Evolutionary conservation across 2,797 vertebrate genomes (phyloP), one percentile per base, ranked within the genome.

Genomic region (Chanos chanos): DNA sequence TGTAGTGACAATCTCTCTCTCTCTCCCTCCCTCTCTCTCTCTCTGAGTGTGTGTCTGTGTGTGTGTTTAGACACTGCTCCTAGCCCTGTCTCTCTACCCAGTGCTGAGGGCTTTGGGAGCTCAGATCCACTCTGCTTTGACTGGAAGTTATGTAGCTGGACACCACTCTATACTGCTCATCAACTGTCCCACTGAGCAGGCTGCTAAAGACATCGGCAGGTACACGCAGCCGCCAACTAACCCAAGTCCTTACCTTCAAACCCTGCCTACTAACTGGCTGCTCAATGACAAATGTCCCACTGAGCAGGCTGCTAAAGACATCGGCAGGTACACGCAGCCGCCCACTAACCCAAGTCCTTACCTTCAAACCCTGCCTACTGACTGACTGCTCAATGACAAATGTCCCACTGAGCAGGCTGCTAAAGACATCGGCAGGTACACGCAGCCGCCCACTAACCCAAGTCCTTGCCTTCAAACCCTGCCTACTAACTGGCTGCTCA

Each of bases 221-320:
- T 96, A 90, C 5, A 5, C 12, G 22, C 18, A 28, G 19, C 59
- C 9, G n/a, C 13, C n/a, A n/a, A n/a, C n/a, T n/a, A n/a, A n/a
- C n/a, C n/a, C n/a, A n/a, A n/a, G n/a, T n/a, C n/a, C n/a, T n/a
- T n/a, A n/a, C n/a, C n/a, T n/a, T n/a, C n/a, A n/a, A n/a, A n/a
- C n/a, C n/a, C n/a, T n/a, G n/a, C n/a, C n/a, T n/a, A n/a, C n/a
- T n/a, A n/a, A n/a, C n/a, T n/a, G n/a, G n/a, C n/a, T n/a, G n/a
- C n/a, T n/a, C n/a, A n/a, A n/a, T n/a, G n/a, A n/a, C 83, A 92
- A 82, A 85, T 94, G 90, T 44, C 92, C 93, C 76, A 92, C 89
- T 0, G 89, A 95, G 70, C 88, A 92, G 64, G 69, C 81, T 15
- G 94, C 93, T 68, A 90, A 72, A 81, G 91, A 94, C 49, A 88